phyloP scores from a whole-genome alignment of 1,140 invertebrate species.

The Bathynomus jamesi region DNA sequence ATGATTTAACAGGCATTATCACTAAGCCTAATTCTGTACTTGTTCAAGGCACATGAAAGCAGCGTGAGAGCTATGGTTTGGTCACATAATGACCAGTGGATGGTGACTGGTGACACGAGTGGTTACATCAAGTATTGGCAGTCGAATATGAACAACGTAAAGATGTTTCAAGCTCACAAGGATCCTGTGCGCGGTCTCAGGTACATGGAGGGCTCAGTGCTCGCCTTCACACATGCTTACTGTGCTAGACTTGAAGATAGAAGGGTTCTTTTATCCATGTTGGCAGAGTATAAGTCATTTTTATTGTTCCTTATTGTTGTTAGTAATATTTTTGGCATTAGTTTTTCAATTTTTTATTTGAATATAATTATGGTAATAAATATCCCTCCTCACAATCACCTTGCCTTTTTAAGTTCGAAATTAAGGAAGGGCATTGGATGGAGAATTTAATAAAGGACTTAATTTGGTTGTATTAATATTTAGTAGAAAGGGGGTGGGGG shows the following conservation, averaged over 20 bases:
- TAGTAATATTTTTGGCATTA: not conserved
- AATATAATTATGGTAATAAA: not conserved
- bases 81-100: conserved; percentile 99
- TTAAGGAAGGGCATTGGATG: not conserved
- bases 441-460: not conserved
- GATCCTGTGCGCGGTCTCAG: conserved; percentile 97
- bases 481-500: too few relatives aligned
- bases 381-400: not conserved
- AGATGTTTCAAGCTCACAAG: conserved; percentile 99
- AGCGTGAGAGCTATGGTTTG: conserved; percentile 98
- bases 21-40: not conserved
- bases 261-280: not conserved
- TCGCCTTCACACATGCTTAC: not conserved
- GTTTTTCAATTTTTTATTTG: conserved; percentile 4
- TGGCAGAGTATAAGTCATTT: not conserved
- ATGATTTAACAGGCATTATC: too few relatives aligned
- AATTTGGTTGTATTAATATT: too few relatives aligned
- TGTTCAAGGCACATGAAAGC: conserved; percentile 84
- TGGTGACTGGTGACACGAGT: conserved; percentile 97
- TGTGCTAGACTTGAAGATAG: not conserved
- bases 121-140: conserved; percentile 99
- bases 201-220: conserved; percentile 51
- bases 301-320: not conserved
- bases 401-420: not conserved
- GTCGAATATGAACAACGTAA: conserved; percentile 99